Base-by-base conservation (phyloP, 2,797 vertebrate genomes). In the Echiichthys vipera region DNA sequence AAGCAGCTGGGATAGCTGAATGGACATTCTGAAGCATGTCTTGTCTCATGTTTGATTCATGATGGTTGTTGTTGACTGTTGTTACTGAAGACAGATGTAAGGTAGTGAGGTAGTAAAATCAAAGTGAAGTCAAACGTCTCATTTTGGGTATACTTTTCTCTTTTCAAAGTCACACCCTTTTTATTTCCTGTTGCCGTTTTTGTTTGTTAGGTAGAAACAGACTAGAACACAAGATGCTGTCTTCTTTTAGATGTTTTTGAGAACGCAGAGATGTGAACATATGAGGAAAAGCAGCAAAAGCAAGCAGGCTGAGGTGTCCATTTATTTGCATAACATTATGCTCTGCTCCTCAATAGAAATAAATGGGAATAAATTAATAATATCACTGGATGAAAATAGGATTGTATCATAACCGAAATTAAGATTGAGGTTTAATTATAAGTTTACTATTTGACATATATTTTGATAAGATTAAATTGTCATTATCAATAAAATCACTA, bases 401-500 rank as follows among this genome's bases (percentile, higher is more conserved):
- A 54, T 36, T 0, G 14, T 20, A 25, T 27, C 45, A 22, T n/a
- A 39, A 37, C 30, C n/a, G n/a, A 18, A 58, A 13, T 50, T 3
- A n/a, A 50, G 12, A 5, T 6, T 56, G 37, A 56, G 58, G 22
- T 29, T 57, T 20, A 34, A 67, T 63, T 32, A n/a, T 5, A 66
- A 32, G 2, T 40, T 12, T 10, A 25, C 36, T 59, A 55, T 37
- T 36, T 59, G 46, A 79, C 24, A n/a, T 15, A 54, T 64, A 24
- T 58, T 53, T 73, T 43, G 20, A 10, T 53, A 22, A 65, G 45
- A 37, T 56, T 66, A n/a, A n/a, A n/a, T n/a, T n/a, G n/a, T n/a
- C n/a, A n/a, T n/a, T n/a, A n/a, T n/a, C n/a, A n/a, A n/a, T n/a
- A n/a, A n/a, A n/a, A n/a, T n/a, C n/a, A n/a, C n/a, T n/a, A n/a